These are phyloP conservation scores for Sminthurides bifidus DNA, from an alignment of 1,140 invertebrate genomes.

Conservation along the genomic window DNA sequence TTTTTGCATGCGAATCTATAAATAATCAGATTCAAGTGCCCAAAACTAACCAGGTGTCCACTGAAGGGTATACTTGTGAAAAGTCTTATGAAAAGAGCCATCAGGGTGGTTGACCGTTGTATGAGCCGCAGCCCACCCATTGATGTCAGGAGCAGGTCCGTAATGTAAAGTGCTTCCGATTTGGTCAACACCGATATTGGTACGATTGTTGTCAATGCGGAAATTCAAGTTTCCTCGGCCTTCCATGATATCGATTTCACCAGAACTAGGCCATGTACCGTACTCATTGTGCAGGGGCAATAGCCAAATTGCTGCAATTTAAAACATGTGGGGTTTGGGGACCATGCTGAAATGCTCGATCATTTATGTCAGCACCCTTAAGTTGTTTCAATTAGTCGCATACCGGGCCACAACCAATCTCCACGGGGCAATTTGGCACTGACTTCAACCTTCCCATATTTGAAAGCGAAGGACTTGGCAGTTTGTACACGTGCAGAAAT, in stretches of 20 bases:
- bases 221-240: conserved; percentile 46
- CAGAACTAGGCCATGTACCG: conserved; percentile 44
- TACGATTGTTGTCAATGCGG: conserved; percentile 37
- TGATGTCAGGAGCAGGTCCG: conserved; percentile 44
- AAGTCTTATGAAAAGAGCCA: conserved; percentile 38
- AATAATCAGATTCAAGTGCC: no score
- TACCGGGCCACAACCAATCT: conserved; percentile 12
- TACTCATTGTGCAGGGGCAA: conserved; percentile 45
- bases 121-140: no score
- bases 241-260: no score
- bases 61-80: conserved; percentile 35
- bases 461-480: conserved; percentile 50
- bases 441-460: conserved; percentile 59
- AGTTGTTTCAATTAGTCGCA: neutral
- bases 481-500: conserved; percentile 54
- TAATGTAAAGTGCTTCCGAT: conserved; percentile 49
- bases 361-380: neutral
- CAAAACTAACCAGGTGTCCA: conserved; percentile 36
- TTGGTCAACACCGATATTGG: conserved; percentile 46
- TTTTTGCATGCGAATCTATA: no score
- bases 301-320: conserved; percentile 44
- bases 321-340: neutral
- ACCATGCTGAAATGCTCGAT: neutral
- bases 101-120: no score
- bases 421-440: conserved; percentile 30